Evolutionary conservation across 2,113 vertebrate genomes (phyloP), one percentile per base, ranked within the genome.

Genomic region (Chionomys nivalis): DNA sequence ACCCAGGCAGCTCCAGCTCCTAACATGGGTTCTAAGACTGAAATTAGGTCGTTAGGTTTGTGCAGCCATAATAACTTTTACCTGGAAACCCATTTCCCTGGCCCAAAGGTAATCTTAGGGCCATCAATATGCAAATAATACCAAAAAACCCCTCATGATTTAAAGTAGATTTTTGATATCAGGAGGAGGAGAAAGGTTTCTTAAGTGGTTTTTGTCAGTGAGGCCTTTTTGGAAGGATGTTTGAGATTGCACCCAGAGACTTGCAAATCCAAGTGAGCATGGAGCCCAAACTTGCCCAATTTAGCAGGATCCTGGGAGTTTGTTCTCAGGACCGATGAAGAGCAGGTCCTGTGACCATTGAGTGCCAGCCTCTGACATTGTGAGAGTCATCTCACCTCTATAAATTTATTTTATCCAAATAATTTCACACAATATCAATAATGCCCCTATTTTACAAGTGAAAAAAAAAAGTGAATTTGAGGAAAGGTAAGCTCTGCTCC

Each of bases 121-220:
- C 36, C 23, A 76, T 17, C 21, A 42, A 87, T 33, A 82, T 93
- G 61, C 47, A 94, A 78, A 66, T 21, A 24, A 58, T 82, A 68
- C n/a, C 10, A 23, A 81, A 94, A 52, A 2, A 21, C 5, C 55
- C 55, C 8, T 11, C 7, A 13, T 21, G 23, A 31, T 77, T 90
- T 83, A 52, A 96, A 63, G 79, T 68, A 36, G 28, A n/a, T 44
- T 91, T 93, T 68, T 81, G 28, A 73, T 90, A 49, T 28, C 36
- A 70, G 44, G 86, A 87, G 44, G 19, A 28, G 23, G 75, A 36
- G 26, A 75, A 24, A 6, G 33, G 11, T 76, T 88, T 85, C 33
- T n/a, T 6, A 26, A 7, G 3, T 58, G 19, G 2, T 49, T 42
- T 63, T 63, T 47, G 24, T 39, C 28, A 6, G 2, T 5, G n/a